Conservation (phyloP, 2,113 vertebrate species). For the Sylvilagus bachmani region DNA sequence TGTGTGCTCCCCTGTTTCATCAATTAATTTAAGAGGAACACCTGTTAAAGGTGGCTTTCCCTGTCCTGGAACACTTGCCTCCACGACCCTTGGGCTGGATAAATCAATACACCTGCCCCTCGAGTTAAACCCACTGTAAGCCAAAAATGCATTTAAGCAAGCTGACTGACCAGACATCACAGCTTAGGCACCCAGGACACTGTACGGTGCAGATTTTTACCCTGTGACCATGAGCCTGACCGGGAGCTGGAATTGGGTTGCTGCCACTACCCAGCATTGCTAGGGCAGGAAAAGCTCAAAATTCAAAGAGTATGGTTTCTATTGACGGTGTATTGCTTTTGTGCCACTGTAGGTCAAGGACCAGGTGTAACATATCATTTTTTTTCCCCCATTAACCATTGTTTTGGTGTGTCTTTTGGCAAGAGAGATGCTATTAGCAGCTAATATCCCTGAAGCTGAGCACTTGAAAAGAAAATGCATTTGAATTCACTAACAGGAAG, state of each 20-base stretch:
- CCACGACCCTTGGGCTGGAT: not conserved
- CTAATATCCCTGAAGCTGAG: slow-evolving; percentile 20
- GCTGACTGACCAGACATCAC: not conserved
- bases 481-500: slow-evolving; percentile 61
- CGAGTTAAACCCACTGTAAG: not conserved
- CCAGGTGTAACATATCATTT: not conserved
- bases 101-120: not conserved
- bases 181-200: not conserved
- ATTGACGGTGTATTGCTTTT: not conserved
- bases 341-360: not conserved
- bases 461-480: slow-evolving; percentile 41
- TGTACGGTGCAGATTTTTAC: fast-evolving
- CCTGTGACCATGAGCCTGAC: not conserved
- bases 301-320: not conserved
- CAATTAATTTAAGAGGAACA: slow-evolving; percentile 8
- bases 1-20: not conserved
- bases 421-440: slow-evolving; percentile 59
- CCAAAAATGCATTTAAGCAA: not conserved
- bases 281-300: not conserved
- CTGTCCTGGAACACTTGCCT: not conserved
- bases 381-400: not conserved
- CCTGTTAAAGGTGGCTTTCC: not conserved
- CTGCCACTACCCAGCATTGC: not conserved
- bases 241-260: not conserved
- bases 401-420: slow-evolving; percentile 45